Percentiles rank a stretch among this genome's conserved stretches.
Conservation (phyloP, 2,113 vertebrate genomes). For the Tenrec ecaudatus region DNA sequence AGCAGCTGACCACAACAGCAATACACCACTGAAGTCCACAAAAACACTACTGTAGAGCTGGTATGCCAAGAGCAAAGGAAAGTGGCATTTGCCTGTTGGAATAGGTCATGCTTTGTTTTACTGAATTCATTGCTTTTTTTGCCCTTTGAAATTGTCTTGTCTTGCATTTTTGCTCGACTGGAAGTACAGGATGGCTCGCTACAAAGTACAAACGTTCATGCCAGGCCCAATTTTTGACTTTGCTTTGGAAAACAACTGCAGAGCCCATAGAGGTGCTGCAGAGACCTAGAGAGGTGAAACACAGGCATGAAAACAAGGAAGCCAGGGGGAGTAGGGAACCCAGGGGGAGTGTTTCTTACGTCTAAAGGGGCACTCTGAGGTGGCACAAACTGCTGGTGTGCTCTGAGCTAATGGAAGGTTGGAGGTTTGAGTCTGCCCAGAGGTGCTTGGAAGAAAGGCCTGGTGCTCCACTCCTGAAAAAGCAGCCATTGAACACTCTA, state of each 20-base stretch:
- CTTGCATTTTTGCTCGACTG: background rate
- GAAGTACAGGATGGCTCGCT: background rate
- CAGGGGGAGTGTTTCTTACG: background rate
- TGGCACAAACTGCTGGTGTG: too few species aligned
- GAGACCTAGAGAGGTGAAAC: background rate
- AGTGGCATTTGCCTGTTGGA: background rate
- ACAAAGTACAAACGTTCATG: background rate
- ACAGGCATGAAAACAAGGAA: background rate
- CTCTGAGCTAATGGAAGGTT: background rate
- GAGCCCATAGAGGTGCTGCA: too few species aligned
- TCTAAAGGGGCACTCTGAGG: background rate
- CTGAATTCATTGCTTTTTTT: background rate
- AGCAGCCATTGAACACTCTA: background rate
- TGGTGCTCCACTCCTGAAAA: background rate
- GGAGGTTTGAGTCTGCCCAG: background rate
- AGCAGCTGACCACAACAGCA: background rate
- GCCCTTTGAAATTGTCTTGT: background rate
- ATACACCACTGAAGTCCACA: background rate
- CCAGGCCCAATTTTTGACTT: background rate
- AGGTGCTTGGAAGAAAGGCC: background rate
- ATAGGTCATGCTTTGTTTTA: conserved; percentile 14
- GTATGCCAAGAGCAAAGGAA: conserved; percentile 8
- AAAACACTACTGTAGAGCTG: background rate
- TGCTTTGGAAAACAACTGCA: background rate
- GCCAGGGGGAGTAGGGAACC: background rate